A percentile compares a stretch with the other conserved stretches of the same genome.
Evolutionary conservation across 2,888 invertebrate species (phyloP).

Genomic region (Trisateles emortualis): DNA sequence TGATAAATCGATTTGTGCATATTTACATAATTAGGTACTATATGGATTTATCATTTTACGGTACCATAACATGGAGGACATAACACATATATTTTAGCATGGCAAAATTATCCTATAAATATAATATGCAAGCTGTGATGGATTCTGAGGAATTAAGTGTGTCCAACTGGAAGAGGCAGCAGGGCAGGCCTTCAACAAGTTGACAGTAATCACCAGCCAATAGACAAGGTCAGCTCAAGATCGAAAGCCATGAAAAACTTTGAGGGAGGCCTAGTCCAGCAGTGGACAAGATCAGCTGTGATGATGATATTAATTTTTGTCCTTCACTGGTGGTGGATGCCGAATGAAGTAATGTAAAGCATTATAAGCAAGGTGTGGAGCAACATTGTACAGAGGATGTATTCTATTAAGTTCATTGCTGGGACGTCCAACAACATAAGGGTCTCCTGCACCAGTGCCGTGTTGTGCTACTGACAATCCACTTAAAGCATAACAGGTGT

Average conservation of each 20-base stretch:
- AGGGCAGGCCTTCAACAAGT: no score
- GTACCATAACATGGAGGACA: neutral
- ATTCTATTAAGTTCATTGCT: slow-evolving; percentile 91
- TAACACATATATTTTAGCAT: slow-evolving; percentile 1
- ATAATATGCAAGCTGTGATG: neutral
- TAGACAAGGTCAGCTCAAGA: no score
- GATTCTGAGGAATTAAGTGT: neutral
- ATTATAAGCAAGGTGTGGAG: slow-evolving; percentile 87
- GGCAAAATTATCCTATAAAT: neutral
- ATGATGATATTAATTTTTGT: slow-evolving; percentile 62
- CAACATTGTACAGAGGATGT: slow-evolving; percentile 94
- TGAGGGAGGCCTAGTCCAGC: no score
- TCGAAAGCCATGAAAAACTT: no score
- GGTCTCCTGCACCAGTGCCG: slow-evolving; percentile 77
- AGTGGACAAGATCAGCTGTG: no score
- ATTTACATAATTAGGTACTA: neutral
- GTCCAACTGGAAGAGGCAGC: no score
- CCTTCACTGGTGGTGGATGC: slow-evolving; percentile 79
- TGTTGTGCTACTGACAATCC: slow-evolving; percentile 98
- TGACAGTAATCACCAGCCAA: no score
- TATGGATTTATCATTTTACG: neutral
- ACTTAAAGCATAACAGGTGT: slow-evolving; percentile 98
- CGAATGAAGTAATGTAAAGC: slow-evolving; percentile 82
- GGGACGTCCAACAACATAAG: slow-evolving; percentile 88
- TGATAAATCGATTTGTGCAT: no score